A percentile compares a stretch with the other conserved stretches of the same genome.
phyloP scores from a whole-genome alignment of 1,140 invertebrate genomes.

The Hypothenemus hampei region DNA sequence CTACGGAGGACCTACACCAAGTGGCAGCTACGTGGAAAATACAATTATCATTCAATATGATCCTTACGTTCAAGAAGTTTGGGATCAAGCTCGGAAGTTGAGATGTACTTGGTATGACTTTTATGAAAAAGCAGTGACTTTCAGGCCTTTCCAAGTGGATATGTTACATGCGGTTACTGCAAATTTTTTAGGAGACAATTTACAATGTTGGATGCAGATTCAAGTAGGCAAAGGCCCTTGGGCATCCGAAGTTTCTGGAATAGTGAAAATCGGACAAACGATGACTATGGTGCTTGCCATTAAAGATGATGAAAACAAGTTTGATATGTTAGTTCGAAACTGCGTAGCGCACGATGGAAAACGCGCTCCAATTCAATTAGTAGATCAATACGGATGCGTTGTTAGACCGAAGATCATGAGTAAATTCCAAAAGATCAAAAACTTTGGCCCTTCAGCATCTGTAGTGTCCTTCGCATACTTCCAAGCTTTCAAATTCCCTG shows the following conservation, averaged over 20 bases:
- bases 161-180: conserved; percentile 91
- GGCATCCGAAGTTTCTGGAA: conserved; percentile 90
- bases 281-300: conserved; percentile 96
- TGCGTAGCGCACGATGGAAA: conserved; percentile 93
- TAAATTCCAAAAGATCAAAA: conserved; percentile 93
- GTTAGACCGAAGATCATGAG: conserved; percentile 91
- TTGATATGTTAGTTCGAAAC: conserved; percentile 90
- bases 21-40: conserved; percentile 89
- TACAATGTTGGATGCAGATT: conserved; percentile 96
- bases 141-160: conserved; percentile 89
- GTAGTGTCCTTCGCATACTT: conserved; percentile 94
- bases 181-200: conserved; percentile 90
- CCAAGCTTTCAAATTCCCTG: conserved; percentile 95
- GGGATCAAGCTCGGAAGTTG: conserved; percentile 78
- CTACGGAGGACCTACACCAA: conserved; percentile 73
- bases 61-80: conserved; percentile 89
- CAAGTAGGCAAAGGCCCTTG: conserved; percentile 92
- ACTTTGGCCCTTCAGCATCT: conserved; percentile 88
- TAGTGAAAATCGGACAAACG: conserved; percentile 92
- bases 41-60: conserved; percentile 94
- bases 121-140: conserved; percentile 91
- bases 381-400: conserved; percentile 88
- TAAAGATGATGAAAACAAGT: conserved; percentile 93
- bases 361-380: conserved; percentile 84
- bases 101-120: conserved; percentile 93